These are phyloP conservation scores for Chymomyza caudatula DNA, from an alignment of 2,888 invertebrate genomes.

Conservation along the genomic window DNA sequence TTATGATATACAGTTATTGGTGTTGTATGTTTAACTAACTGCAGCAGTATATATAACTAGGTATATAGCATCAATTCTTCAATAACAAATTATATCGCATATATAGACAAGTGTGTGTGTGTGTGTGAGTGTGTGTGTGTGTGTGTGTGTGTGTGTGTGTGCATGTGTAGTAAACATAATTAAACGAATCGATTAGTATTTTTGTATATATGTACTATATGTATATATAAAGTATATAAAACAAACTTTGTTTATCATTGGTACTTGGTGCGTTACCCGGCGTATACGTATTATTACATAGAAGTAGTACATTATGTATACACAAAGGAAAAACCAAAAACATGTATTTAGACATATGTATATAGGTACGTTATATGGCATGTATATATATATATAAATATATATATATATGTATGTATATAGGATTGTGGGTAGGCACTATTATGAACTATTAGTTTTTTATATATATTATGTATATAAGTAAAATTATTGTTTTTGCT, in stretches of 20 bases:
- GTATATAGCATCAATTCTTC: background rate
- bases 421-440: background rate
- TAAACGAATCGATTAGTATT: constrained; percentile 75
- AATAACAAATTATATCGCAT: background rate
- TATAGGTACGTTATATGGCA: background rate
- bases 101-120: background rate
- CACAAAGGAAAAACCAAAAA: background rate
- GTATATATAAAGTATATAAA: constrained; percentile 27
- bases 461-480: background rate
- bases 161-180: constrained; percentile 50
- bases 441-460: background rate
- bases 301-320: background rate
- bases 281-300: constrained; percentile 3
- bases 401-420: constrained; percentile 8
- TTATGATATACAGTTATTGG: too few relatives aligned
- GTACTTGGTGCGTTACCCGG: background rate
- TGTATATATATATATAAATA: constrained; percentile 20
- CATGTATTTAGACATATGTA: background rate
- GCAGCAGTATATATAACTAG: background rate
- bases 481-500: background rate
- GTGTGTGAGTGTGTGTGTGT: constrained; percentile 3
- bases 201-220: constrained; percentile 32
- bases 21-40: background rate
- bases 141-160: constrained; percentile 15
- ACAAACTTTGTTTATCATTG: constrained; percentile 24